Evolutionary conservation across 2,888 invertebrate species (phyloP).

Genomic region (Cosmorhoe ocellata): DNA sequence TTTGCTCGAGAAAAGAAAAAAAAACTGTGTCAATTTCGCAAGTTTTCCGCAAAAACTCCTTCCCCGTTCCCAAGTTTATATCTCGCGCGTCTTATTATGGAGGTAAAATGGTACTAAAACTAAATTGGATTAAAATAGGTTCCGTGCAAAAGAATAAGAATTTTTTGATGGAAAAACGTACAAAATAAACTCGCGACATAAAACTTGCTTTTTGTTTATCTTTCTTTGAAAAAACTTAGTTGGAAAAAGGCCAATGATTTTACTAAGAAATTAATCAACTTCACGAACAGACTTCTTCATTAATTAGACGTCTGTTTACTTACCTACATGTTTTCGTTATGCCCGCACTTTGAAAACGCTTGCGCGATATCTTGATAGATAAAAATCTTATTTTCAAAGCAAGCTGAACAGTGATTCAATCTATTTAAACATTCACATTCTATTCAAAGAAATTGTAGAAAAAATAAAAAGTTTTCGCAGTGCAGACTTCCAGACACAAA

Average conservation of each 20-base stretch:
- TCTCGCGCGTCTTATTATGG: slow-evolving; percentile 16
- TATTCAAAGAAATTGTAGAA: no score
- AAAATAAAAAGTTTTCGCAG: no score
- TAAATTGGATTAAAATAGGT: slow-evolving; percentile 27
- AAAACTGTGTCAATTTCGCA: slow-evolving; percentile 2
- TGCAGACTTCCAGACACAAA: slow-evolving; percentile 2
- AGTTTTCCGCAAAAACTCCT: slow-evolving; percentile 11
- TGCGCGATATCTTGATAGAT: no score
- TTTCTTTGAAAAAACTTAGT: neutral
- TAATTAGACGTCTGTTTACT: no score
- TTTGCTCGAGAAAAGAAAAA: neutral
- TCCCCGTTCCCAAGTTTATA: slow-evolving; percentile 8
- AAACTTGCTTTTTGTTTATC: neutral
- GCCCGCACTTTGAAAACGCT: no score
- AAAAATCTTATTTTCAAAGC: no score
- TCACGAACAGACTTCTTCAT: neutral
- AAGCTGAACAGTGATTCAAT: no score
- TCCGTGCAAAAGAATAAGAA: slow-evolving; percentile 16
- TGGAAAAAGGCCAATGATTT: neutral
- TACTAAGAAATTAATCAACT: neutral
- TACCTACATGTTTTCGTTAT: no score
- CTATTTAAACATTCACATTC: no score
- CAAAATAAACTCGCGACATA: neutral
- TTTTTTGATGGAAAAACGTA: slow-evolving; percentile 6
- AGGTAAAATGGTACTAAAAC: slow-evolving; percentile 23